Evolutionary conservation across 2,888 invertebrate genomes (phyloP).

Genomic region (Synanthedon formicaeformis): DNA sequence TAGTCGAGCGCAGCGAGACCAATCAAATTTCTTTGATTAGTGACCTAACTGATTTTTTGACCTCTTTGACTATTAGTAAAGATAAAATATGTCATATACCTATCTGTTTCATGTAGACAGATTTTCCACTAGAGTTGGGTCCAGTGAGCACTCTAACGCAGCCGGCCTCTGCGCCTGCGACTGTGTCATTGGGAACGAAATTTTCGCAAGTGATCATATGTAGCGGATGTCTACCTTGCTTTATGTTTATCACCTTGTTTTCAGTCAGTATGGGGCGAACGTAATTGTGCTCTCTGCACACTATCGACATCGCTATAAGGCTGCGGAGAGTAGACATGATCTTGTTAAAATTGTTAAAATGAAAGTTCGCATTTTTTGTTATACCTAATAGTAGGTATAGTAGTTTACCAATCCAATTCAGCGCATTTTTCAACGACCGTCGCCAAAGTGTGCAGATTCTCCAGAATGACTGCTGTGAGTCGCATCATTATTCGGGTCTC

Average conservation of each 20-base stretch:
- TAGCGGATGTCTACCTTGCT: slow-evolving; percentile 81
- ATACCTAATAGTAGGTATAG: neutral
- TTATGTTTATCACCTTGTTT: slow-evolving; percentile 70
- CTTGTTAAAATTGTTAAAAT: no score
- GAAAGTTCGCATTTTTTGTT: no score
- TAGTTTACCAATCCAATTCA: slow-evolving; percentile 76
- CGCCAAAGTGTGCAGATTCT: slow-evolving; percentile 67
- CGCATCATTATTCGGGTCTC: slow-evolving; percentile 83
- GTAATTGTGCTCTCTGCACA: slow-evolving; percentile 76
- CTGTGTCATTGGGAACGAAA: slow-evolving; percentile 81
- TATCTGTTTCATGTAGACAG: slow-evolving; percentile 88
- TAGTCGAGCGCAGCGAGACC: no score
- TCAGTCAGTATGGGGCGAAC: slow-evolving; percentile 73
- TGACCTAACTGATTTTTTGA: no score
- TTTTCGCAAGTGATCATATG: slow-evolving; percentile 74
- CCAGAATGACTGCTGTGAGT: slow-evolving; percentile 73
- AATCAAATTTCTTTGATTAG: no score
- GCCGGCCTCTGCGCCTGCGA: slow-evolving; percentile 66
- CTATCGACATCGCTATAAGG: slow-evolving; percentile 74
- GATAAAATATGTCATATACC: slow-evolving; percentile 21
- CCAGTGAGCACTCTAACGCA: slow-evolving; percentile 86
- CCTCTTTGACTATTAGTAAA: neutral
- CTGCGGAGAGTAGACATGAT: slow-evolving; percentile 38
- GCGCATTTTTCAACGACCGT: slow-evolving; percentile 72
- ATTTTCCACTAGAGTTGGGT: slow-evolving; percentile 93